Base-by-base conservation (phyloP, 2,797 vertebrate species). In the Cygnus olor region DNA sequence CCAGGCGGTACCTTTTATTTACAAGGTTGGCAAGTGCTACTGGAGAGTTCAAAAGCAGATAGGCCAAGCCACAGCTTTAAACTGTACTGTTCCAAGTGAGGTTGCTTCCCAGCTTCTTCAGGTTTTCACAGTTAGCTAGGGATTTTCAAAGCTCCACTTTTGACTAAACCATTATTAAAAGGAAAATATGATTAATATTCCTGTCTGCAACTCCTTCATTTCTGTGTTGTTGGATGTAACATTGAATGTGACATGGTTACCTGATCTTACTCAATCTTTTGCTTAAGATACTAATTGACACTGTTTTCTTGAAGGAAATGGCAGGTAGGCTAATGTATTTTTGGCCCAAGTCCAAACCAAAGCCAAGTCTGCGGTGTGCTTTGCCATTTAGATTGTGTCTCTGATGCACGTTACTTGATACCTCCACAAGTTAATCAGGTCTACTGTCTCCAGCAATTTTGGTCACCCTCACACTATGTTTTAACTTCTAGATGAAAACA, bases 151-250 rank as follows among this genome's bases (percentile, higher is more conserved):
- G 94, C 97, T 97, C 96, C 97, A 91, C 94, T 97, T 98, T 97
- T 96, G 96, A 97, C 94, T 96, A 97, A 97, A 91, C 78, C 91
- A 80, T 97, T 98, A 98, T 98, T 98, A 98, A 98, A 98, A 97
- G 80, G 92, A 97, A 97, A 96, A 90, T 36, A 42, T 97, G 91
- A 92, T 95, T 94, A 95, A 97, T 95, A 78, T 73, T 97, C 89
- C 84, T 76, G 97, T 98, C 94, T 97, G 84, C 32, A 97, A 95
- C 85, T 96, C 95, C 85, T 97, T 97, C 73, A 85, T 96, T 95
- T 97, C 82, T 81, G 14, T 83, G 84, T 73, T 82, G 71, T 90
- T 94, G 93, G 83, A 82, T 72, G 44, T 86, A 90, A 86, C 38
- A 22, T 16, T 66, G 87, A 90, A 82, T 74, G 82, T 92, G 85